A percentile compares a stretch with the other conserved stretches of the same genome.
Evolutionary conservation across 2,113 vertebrate genomes (phyloP).

Genomic region (Nothocercus julius): DNA sequence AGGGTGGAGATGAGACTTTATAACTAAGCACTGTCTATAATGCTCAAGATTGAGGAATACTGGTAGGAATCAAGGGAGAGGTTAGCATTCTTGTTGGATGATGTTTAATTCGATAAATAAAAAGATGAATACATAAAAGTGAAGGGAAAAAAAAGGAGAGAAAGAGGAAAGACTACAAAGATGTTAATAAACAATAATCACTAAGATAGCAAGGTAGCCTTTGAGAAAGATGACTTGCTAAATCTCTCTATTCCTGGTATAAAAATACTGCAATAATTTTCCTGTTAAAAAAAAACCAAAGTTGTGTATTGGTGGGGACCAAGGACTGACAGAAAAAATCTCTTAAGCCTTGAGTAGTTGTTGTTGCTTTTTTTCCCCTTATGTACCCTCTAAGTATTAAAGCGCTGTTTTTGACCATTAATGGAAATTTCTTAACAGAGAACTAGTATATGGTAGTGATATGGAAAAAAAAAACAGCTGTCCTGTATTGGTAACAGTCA

Average conservation of each 20-base stretch:
- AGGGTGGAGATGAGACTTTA: background rate
- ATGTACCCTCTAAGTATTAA: background rate
- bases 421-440: rapidly evolving
- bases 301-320: background rate
- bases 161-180: background rate
- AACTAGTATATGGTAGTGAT: background rate
- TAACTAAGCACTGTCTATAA: background rate
- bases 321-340: background rate
- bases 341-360: background rate
- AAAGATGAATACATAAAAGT: background rate
- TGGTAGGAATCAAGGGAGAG: background rate
- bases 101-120: background rate
- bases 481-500: background rate
- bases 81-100: background rate
- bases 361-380: background rate
- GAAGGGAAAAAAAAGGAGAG: background rate
- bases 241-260: background rate
- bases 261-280: background rate
- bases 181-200: background rate
- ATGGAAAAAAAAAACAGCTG: background rate
- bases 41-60: background rate
- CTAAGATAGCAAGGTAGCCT: background rate
- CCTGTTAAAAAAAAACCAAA: background rate
- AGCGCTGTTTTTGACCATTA: background rate
- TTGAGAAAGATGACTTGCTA: background rate